A percentile compares a stretch with the other conserved stretches of the same genome.
Evolutionary conservation across 2,888 invertebrate species (phyloP).

Genomic region (Orchesellides sinensis): DNA sequence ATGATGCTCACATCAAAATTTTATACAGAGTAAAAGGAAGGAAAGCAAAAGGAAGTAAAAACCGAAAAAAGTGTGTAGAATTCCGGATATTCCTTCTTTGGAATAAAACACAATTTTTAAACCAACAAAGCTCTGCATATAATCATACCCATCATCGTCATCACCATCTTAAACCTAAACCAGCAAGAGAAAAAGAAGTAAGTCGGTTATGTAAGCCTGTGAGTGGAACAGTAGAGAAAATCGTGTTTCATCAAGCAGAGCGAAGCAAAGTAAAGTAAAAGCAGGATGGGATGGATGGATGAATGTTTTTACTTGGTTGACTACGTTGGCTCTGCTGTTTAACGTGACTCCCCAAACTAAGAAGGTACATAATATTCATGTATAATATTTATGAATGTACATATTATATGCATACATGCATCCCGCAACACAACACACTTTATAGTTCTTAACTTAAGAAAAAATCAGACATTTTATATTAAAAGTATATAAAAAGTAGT

Average conservation of each 20-base stretch:
- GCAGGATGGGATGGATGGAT: constrained; percentile 52
- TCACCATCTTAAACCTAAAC: background rate
- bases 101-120: background rate
- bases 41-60: background rate
- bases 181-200: background rate
- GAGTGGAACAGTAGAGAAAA: background rate
- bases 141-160: background rate
- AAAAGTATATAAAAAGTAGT: background rate
- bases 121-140: background rate
- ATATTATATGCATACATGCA: background rate
- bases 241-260: constrained; percentile 36
- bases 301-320: constrained; percentile 62
- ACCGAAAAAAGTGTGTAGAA: background rate
- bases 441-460: background rate
- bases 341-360: too few species aligned
- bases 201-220: too few species aligned
- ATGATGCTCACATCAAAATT: constrained; percentile 24
- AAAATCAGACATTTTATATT: background rate
- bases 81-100: constrained; percentile 22
- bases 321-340: constrained; percentile 48
- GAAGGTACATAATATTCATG: too few species aligned
- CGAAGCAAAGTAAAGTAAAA: constrained; percentile 26
- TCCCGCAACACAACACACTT: constrained; percentile 8
- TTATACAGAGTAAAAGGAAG: constrained; percentile 22
- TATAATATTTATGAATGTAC: background rate